These are phyloP conservation scores for Cynodonichthys magdalenae DNA, from an alignment of 2,797 vertebrate species.

Conservation along the genomic window DNA sequence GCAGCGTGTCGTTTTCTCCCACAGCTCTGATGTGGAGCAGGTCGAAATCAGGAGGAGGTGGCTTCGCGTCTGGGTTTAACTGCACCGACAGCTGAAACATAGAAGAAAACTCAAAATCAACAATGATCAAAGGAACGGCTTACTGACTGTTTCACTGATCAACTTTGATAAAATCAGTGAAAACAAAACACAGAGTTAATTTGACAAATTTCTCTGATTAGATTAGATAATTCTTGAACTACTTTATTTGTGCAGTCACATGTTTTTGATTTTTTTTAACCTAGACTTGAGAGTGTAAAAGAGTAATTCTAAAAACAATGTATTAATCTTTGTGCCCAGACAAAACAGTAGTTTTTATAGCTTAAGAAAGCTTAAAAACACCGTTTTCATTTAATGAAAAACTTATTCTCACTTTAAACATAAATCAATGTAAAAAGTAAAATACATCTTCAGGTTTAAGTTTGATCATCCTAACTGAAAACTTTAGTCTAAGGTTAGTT, in stretches of 20 bases:
- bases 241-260: neutral
- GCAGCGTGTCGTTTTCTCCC: constrained; percentile 85
- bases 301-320: too few relatives aligned
- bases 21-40: constrained; percentile 85
- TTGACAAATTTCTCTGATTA: neutral
- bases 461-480: too few relatives aligned
- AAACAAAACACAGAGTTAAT: neutral
- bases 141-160: neutral
- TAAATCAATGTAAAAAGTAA: too few relatives aligned
- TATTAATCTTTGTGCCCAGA: too few relatives aligned
- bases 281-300: too few relatives aligned
- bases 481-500: too few relatives aligned
- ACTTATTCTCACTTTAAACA: neutral
- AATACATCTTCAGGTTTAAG: too few relatives aligned
- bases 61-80: constrained; percentile 72
- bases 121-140: neutral
- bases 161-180: neutral
- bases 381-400: neutral
- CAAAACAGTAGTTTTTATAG: too few relatives aligned
- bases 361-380: neutral
- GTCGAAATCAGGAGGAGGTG: constrained; percentile 53
- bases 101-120: constrained; percentile 6
- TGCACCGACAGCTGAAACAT: constrained; percentile 78
- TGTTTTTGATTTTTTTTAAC: neutral
- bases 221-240: neutral